Evolutionary conservation across 2,888 invertebrate genomes (phyloP).

Genomic region (Ligdia adustata): DNA sequence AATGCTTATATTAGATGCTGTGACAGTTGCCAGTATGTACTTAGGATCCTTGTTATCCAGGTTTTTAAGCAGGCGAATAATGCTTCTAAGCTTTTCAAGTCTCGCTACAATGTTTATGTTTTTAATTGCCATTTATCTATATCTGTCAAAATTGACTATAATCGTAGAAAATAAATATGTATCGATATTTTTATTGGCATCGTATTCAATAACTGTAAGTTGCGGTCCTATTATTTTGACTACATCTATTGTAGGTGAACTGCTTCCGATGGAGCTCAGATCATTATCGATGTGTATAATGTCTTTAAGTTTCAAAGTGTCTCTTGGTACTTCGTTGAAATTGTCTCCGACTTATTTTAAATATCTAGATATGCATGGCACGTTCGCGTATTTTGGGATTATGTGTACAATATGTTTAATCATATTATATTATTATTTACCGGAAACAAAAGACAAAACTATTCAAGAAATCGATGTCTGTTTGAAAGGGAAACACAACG

Average conservation of each 20-base stretch:
- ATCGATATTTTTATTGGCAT: background rate
- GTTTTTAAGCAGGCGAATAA: background rate
- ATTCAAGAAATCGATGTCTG: background rate
- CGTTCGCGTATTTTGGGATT: background rate
- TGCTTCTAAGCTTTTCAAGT: background rate
- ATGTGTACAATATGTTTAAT: background rate
- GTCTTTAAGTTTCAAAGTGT: background rate
- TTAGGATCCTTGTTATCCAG: background rate
- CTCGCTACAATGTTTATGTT: background rate
- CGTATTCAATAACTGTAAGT: background rate
- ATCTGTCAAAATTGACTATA: background rate
- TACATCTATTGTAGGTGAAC: background rate
- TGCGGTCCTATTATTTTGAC: background rate
- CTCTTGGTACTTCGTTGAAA: background rate
- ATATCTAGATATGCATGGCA: background rate
- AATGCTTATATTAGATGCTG: background rate
- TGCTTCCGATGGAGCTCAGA: background rate
- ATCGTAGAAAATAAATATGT: background rate
- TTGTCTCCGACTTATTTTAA: background rate
- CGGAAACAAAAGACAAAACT: background rate
- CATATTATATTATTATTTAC: background rate
- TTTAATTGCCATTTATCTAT: background rate
- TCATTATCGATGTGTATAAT: background rate
- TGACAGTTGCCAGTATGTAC: background rate
- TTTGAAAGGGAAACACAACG: constrained; percentile 8